A percentile compares a stretch with the other conserved stretches of the same genome.
phyloP scores from a whole-genome alignment of 2,113 vertebrate genomes.

The Malurus alboscapulatus region DNA sequence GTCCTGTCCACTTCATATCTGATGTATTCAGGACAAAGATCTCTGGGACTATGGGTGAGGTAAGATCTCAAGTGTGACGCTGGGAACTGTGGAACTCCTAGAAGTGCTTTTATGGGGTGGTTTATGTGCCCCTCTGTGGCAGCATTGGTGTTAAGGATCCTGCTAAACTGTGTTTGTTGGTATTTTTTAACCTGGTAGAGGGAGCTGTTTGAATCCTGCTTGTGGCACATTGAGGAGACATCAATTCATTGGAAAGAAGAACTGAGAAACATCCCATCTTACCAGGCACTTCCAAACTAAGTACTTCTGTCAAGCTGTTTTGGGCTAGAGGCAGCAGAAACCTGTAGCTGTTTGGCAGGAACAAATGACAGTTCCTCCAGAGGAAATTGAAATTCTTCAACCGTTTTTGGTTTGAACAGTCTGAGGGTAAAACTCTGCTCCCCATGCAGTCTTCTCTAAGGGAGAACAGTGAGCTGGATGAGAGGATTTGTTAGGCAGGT shows the following conservation, averaged over 20 bases:
- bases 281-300: neutral
- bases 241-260: neutral
- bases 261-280: neutral
- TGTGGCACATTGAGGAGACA: neutral
- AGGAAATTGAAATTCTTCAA: neutral
- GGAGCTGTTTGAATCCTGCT: neutral
- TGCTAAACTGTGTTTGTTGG: neutral
- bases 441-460: neutral
- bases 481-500: neutral
- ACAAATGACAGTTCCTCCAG: neutral
- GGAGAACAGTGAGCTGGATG: too few relatives aligned
- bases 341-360: neutral
- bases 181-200: neutral
- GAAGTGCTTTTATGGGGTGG: neutral
- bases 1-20: neutral
- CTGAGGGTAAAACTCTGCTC: neutral
- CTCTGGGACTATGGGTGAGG: neutral
- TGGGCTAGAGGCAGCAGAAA: neutral
- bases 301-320: neutral
- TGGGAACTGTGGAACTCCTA: neutral
- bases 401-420: neutral
- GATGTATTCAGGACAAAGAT: neutral
- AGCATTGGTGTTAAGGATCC: fast-evolving
- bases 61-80: neutral
- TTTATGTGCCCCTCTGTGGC: neutral